Evolutionary conservation across 2,113 vertebrate species (phyloP).

Genomic region (Cephalopterus ornatus): DNA sequence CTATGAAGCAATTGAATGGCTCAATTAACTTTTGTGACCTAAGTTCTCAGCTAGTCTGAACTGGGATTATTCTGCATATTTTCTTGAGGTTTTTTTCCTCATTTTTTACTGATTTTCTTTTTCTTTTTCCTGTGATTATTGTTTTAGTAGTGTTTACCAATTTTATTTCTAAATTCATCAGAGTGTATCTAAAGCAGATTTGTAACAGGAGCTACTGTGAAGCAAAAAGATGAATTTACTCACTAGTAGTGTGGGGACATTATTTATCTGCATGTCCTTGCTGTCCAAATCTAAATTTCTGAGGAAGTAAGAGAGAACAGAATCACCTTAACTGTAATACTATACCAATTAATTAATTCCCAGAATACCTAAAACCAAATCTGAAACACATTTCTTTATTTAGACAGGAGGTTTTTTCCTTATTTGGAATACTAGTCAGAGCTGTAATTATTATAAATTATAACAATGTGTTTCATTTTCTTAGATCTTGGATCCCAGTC

Average conservation of each 20-base stretch:
- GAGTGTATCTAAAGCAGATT: not conserved
- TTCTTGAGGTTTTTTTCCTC: not conserved
- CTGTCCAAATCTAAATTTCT: not conserved
- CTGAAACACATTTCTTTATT: not conserved
- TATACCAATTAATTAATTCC: not conserved
- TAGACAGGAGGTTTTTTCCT: fast-evolving
- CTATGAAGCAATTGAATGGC: not conserved
- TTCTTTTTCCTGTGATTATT: not conserved
- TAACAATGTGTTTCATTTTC: not conserved
- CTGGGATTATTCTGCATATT: not conserved
- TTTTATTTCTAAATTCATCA: not conserved
- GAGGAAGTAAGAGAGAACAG: not conserved
- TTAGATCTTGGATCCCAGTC: not conserved
- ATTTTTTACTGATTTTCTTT: not conserved
- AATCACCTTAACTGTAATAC: not conserved
- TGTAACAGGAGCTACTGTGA: not conserved
- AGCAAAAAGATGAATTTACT: not conserved
- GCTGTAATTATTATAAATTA: not conserved
- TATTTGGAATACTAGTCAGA: not conserved
- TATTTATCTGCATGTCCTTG: not conserved
- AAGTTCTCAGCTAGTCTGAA: not conserved
- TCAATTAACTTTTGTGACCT: not conserved
- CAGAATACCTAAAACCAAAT: not conserved
- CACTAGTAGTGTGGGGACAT: not conserved
- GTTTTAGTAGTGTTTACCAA: not conserved